phyloP scores from a whole-genome alignment of 2,113 vertebrate species.

The Pampusana beccarii region DNA sequence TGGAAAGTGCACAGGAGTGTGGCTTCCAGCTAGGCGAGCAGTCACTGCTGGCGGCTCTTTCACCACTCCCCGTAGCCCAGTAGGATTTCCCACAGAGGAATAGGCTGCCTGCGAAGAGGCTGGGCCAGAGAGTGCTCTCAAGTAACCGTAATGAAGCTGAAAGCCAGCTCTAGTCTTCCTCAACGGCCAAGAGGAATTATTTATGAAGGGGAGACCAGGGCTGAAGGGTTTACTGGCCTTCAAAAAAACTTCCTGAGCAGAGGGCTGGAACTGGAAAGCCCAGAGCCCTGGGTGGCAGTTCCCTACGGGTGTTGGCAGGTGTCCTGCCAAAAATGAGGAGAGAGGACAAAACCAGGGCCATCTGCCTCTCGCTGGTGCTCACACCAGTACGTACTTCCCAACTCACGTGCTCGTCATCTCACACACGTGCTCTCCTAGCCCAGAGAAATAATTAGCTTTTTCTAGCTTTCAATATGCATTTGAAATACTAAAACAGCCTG shows the following conservation, averaged over 20 bases:
- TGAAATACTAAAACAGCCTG: constrained; percentile 45
- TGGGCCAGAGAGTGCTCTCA: constrained; percentile 52
- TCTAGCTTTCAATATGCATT: not conserved
- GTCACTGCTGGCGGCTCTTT: constrained; percentile 50
- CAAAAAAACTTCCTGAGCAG: constrained; percentile 50
- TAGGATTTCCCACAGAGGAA: constrained; percentile 67
- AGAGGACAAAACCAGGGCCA: not conserved
- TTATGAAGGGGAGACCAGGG: constrained; percentile 67
- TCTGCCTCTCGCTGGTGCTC: not conserved
- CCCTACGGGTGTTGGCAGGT: not conserved
- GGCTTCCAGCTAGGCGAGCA: constrained; percentile 66
- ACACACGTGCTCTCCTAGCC: not conserved
- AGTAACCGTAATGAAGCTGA: constrained; percentile 67
- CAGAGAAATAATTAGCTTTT: not conserved
- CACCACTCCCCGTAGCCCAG: constrained; percentile 48
- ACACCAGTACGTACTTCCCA: not conserved
- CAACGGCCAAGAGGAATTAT: constrained; percentile 65
- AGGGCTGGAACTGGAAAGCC: constrained; percentile 44
- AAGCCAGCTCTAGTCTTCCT: constrained; percentile 53
- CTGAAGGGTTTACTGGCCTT: constrained; percentile 63
- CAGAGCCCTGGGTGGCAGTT: constrained; percentile 15
- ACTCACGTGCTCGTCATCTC: not conserved
- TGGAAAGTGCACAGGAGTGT: constrained; percentile 57
- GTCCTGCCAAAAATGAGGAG: not conserved
- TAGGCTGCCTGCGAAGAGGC: constrained; percentile 42